Base-by-base conservation (phyloP, 2,797 vertebrate species). In the Pelobates cultripes region DNA sequence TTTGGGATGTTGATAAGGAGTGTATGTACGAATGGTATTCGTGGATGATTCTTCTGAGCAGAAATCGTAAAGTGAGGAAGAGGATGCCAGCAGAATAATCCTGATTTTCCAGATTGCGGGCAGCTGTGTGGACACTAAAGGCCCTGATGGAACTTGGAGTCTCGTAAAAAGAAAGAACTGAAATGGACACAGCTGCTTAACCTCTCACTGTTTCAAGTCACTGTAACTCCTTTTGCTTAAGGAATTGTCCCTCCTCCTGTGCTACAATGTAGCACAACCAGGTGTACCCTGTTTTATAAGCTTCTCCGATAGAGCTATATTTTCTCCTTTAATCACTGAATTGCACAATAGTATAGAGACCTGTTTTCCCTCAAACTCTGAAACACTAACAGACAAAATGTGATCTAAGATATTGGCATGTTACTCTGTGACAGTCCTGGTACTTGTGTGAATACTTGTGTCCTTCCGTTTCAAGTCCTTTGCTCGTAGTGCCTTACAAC, bases 401-500 rank as follows among this genome's bases (percentile, higher is more conserved):
- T 91, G 94, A 93, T 95, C 93, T 94, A 94, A 64, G 28, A 94
- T 94, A 92, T 95, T 95, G 95, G 96, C 96, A 95, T 96, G 96
- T 96, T 94, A 95, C 94, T 43, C 42, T 89, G 95, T 94, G 95
- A 96, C 95, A 95, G 94, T 95, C 94, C 94, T 90, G 94, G 93
- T 92, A 89, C 87, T 87, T 84, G 41, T 67, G 87, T 80, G 66
- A 45, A 84, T 8, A 87, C 8, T 77, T 45, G 81, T 4, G 69
- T 53, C 92, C 94, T 93, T 92, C 95, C 94, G 94, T 93, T 94
- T 94, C 91, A 93, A 95, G 92, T 95, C 92, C 91, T 96, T 96
- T 95, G 96, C 95, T 97, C 89, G 95, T 98, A 99, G 98, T 99
- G 98, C 98, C 98, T 99, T 99, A 99, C 96, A 93, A 96, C 95